Conservation (phyloP, 2,888 invertebrate species). For the Cephonodes hylas region DNA sequence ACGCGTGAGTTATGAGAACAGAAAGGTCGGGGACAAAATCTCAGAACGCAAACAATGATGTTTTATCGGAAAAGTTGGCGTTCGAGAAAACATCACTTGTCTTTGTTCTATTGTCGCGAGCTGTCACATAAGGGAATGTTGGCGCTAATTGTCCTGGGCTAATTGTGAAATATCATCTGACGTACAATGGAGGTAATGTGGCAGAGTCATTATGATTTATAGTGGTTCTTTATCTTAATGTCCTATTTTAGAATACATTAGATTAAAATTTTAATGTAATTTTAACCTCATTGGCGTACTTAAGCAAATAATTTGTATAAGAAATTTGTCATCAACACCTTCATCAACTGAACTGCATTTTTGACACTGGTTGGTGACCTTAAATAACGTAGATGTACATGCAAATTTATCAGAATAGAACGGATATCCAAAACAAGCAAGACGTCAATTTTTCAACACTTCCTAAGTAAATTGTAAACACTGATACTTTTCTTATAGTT, state of each 20-base stretch:
- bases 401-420: too few relatives aligned
- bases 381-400: too few relatives aligned
- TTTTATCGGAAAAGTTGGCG: conserved; percentile 44
- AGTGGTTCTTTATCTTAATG: neutral
- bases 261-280: neutral
- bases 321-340: too few relatives aligned
- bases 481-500: too few relatives aligned
- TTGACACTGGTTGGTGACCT: too few relatives aligned
- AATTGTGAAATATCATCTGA: neutral
- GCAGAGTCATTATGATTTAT: neutral
- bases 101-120: conserved; percentile 70
- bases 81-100: conserved; percentile 42
- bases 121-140: conserved; percentile 41
- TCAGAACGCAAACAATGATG: conserved; percentile 60
- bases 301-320: too few relatives aligned
- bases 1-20: conserved; percentile 34
- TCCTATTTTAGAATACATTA: neutral
- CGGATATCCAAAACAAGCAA: too few relatives aligned
- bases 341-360: too few relatives aligned
- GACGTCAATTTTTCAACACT: too few relatives aligned
- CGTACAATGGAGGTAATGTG: neutral
- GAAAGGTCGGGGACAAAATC: conserved; percentile 43
- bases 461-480: too few relatives aligned
- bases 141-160: neutral
- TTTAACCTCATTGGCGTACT: neutral